Conservation (phyloP, 1,140 invertebrate genomes). For the Probaryconus sp. region DNA sequence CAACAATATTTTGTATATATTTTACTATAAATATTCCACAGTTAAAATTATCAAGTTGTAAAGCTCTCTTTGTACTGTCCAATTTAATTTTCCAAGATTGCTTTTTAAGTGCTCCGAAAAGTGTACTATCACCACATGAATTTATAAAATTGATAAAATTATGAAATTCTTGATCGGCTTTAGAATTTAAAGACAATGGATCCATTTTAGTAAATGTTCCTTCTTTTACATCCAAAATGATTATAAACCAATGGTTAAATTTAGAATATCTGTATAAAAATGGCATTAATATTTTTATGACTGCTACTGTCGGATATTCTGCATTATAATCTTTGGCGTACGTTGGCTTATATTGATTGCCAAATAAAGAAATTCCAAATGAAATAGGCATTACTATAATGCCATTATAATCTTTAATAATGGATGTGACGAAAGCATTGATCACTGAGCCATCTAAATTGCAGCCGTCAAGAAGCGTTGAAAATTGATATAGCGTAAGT, state of each 20-base stretch:
- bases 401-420: background rate
- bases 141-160: too few relatives aligned
- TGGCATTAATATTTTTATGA: background rate
- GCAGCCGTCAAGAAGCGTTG: background rate
- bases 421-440: background rate
- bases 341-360: background rate
- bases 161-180: too few relatives aligned
- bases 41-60: background rate
- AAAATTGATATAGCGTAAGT: background rate
- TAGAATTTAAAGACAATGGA: background rate
- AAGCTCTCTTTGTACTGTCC: background rate
- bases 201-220: background rate
- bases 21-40: background rate
- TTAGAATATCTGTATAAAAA: background rate
- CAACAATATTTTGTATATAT: background rate
- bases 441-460: background rate
- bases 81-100: background rate
- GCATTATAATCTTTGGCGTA: background rate
- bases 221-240: background rate
- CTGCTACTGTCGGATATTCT: background rate
- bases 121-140: background rate
- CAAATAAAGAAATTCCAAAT: background rate
- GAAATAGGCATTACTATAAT: background rate
- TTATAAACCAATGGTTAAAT: background rate
- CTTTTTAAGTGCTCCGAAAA: background rate